Conservation (phyloP, 2,113 vertebrate species). For the Dromaius novaehollandiae region DNA sequence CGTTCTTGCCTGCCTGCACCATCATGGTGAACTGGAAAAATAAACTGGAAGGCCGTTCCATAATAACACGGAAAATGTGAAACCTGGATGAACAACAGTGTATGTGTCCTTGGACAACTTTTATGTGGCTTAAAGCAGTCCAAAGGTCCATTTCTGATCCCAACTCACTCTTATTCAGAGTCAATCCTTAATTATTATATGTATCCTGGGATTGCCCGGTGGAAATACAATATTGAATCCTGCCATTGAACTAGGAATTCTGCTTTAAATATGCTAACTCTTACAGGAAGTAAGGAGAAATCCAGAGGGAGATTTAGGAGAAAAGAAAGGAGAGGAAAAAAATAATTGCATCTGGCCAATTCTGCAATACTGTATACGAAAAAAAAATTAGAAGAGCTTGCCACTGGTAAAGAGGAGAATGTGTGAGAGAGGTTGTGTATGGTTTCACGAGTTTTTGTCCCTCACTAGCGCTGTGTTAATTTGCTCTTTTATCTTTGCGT, state of each 20-base stretch:
- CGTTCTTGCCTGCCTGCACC: neutral
- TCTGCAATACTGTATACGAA: neutral
- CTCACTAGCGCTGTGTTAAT: neutral
- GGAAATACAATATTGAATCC: neutral
- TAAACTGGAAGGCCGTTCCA: neutral
- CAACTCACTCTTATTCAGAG: neutral
- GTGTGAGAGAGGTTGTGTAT: neutral
- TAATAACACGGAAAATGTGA: neutral
- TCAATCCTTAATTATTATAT: neutral
- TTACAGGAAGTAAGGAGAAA: neutral
- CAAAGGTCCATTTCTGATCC: neutral
- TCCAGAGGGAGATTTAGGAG: neutral
- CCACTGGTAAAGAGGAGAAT: neutral
- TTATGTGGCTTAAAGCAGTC: neutral
- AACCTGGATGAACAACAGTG: neutral
- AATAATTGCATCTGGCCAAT: neutral
- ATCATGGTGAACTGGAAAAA: neutral
- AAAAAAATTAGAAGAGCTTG: neutral
- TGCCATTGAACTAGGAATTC: neutral
- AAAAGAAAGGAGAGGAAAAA: neutral
- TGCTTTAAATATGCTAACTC: neutral
- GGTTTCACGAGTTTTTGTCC: neutral
- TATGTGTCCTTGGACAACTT: neutral
- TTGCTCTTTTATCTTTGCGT: neutral
- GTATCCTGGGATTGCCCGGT: neutral